phyloP scores from a whole-genome alignment of 2,797 vertebrate genomes.

The Peromyscus attwateri region DNA sequence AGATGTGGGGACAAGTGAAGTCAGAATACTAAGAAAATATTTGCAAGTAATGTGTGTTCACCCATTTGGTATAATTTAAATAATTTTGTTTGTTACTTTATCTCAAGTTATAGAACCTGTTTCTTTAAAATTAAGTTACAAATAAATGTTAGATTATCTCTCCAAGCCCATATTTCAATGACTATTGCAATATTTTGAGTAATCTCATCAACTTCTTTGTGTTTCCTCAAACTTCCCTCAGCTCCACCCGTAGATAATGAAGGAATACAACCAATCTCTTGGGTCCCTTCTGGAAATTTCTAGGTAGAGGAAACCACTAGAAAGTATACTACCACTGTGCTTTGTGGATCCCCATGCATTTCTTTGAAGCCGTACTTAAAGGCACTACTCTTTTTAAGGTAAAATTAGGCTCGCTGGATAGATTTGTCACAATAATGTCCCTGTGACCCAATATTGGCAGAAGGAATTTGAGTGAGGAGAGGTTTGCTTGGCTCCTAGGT shows the following conservation, averaged over 20 bases:
- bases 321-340: neutral
- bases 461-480: neutral
- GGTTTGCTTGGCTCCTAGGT: neutral
- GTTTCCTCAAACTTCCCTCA: neutral
- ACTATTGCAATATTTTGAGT: neutral
- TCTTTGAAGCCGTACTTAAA: neutral
- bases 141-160: constrained; percentile 25
- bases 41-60: neutral
- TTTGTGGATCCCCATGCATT: neutral
- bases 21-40: constrained; percentile 1
- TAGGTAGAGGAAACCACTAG: neutral
- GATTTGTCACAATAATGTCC: neutral
- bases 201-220: neutral
- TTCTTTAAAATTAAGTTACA: constrained; percentile 47
- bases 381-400: neutral
- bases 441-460: neutral
- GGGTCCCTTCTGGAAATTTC: neutral
- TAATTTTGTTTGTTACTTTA: constrained; percentile 7
- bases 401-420: neutral
- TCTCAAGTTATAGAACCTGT: constrained; percentile 37
- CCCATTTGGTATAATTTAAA: neutral
- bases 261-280: neutral
- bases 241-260: neutral
- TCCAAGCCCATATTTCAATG: neutral
- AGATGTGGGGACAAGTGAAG: neutral